phyloP scores from a whole-genome alignment of 2,113 vertebrate species.

The Seriola dumerili region DNA sequence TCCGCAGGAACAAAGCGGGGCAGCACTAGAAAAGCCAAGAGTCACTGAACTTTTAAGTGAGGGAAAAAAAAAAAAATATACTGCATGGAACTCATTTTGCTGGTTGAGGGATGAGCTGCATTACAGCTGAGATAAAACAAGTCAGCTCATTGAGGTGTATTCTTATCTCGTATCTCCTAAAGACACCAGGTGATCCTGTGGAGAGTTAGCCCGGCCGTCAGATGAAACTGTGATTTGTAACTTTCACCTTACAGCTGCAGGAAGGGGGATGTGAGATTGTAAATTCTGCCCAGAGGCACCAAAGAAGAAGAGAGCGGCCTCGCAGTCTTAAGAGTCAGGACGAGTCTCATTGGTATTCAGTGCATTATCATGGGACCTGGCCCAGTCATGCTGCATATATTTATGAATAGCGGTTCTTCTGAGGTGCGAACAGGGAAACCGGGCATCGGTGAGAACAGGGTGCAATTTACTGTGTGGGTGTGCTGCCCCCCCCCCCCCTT shows the following conservation, averaged over 20 bases:
- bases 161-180: conserved; percentile 54
- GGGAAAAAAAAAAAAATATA: neutral
- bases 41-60: conserved; percentile 40
- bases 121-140: conserved; percentile 47
- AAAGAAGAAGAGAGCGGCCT: conserved; percentile 52
- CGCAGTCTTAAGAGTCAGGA: conserved; percentile 26
- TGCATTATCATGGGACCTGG: conserved; percentile 54
- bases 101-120: conserved; percentile 34
- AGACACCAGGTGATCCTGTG: conserved; percentile 53
- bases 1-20: conserved; percentile 7
- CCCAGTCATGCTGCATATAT: conserved; percentile 64
- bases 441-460: conserved; percentile 42
- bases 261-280: conserved; percentile 41
- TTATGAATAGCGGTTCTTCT: conserved; percentile 65
- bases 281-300: conserved; percentile 61
- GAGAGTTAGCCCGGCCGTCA: conserved; percentile 41
- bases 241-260: conserved; percentile 61
- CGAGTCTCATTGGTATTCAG: conserved; percentile 69
- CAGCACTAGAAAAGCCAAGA: conserved; percentile 12
- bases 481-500: conserved; percentile 19
- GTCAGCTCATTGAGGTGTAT: conserved; percentile 38
- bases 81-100: conserved; percentile 21
- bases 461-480: conserved; percentile 46
- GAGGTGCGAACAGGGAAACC: conserved; percentile 59
- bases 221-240: conserved; percentile 70